Evolutionary conservation across 2,888 invertebrate genomes (phyloP).

Genomic region (Deilephila porcellus): DNA sequence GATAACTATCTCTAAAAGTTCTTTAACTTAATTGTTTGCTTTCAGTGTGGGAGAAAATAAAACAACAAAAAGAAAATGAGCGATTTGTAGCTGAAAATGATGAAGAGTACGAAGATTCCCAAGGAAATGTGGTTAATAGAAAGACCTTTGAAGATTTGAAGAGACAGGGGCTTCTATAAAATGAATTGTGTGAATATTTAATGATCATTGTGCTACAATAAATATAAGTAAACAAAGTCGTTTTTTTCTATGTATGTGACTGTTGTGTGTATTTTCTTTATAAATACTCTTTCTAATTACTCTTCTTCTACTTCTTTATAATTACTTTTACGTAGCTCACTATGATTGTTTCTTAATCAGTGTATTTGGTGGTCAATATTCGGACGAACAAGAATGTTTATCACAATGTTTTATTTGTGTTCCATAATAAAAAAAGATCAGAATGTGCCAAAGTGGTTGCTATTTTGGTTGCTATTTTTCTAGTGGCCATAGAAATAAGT

Average conservation of each 20-base stretch:
- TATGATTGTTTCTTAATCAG: no score
- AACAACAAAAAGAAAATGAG: slow-evolving; percentile 97
- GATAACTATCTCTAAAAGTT: neutral
- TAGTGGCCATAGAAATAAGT: no score
- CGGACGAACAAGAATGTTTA: no score
- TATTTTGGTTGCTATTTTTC: no score
- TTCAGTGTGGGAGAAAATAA: slow-evolving; percentile 98
- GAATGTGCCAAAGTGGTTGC: no score
- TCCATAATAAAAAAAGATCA: no score
- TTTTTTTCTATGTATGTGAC: neutral
- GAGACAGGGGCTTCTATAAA: slow-evolving; percentile 96
- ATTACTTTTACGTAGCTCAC: no score
- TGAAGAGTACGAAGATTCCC: slow-evolving; percentile 99
- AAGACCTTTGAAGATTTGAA: slow-evolving; percentile 99
- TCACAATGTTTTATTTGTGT: no score
- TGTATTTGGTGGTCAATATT: no score
- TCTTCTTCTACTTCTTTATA: no score
- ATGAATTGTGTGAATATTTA: neutral
- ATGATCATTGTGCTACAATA: neutral
- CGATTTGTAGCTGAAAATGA: slow-evolving; percentile 98
- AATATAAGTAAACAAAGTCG: slow-evolving; percentile 16
- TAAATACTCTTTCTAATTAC: no score
- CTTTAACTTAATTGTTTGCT: slow-evolving; percentile 33
- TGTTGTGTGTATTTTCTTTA: no score
- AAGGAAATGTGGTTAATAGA: slow-evolving; percentile 99